phyloP scores from a whole-genome alignment of 2,888 invertebrate genomes.

The Hydrotaea cyrtoneurina region DNA sequence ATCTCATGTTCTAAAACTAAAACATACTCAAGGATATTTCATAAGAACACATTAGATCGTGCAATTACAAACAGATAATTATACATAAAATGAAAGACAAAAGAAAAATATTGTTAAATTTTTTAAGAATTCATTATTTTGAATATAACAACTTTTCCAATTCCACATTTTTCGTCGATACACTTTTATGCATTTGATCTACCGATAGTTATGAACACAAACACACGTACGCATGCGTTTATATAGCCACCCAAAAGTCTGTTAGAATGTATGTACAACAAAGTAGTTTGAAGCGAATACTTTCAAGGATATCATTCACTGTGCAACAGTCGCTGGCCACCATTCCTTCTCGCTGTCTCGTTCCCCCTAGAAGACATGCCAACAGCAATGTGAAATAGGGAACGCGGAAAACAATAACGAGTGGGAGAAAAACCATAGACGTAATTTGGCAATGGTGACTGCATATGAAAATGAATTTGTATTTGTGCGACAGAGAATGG shows the following conservation, averaged over 20 bases:
- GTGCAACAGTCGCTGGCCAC: slow-evolving; percentile 59
- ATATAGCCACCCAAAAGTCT: neutral
- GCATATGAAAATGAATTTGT: neutral
- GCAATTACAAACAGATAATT: too few species aligned
- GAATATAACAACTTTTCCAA: too few species aligned
- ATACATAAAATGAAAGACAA: too few species aligned
- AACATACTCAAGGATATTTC: too few species aligned
- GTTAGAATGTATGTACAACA: neutral
- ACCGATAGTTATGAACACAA: neutral
- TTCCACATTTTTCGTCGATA: too few species aligned
- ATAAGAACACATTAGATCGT: too few species aligned
- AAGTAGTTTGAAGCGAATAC: slow-evolving; percentile 33
- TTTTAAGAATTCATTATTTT: too few species aligned
- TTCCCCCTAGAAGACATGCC: neutral
- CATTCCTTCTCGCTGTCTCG: neutral
- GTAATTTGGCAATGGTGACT: neutral
- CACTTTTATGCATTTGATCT: too few species aligned
- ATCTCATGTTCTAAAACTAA: too few species aligned
- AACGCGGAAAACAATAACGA: neutral
- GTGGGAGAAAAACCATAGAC: neutral
- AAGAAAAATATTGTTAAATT: too few species aligned
- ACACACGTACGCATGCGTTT: neutral
- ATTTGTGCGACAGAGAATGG: neutral
- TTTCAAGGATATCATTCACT: slow-evolving; percentile 59
- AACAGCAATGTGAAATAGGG: slow-evolving; percentile 4